Evolutionary conservation across 2,888 invertebrate species (phyloP), one percentile per base, ranked within the genome.

Genomic region (Podotricha telesiphe): DNA sequence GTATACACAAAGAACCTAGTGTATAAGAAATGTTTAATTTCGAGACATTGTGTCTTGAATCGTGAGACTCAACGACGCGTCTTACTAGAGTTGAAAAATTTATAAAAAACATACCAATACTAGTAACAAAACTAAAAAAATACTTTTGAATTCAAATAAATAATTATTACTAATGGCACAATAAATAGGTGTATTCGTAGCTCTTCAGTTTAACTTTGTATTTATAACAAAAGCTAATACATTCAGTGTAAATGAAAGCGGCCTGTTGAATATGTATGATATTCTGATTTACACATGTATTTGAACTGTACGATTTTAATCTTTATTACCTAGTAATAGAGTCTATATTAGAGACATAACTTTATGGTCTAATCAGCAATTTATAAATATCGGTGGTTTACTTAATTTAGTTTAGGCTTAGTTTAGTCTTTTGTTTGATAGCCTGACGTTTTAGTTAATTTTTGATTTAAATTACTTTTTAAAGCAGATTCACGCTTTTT

Each of bases 221-320:
- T 59, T 48, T 62, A 62, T 48, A 37, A 62, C 67, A 53, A 67
- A 61, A 67, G 53, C 59, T 17, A 47, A 53, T 53, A 51, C 53
- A 53, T 53, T 55, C 61, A 40, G 65, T 55, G 45, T 48, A 42
- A 68, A 68, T 68, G 53, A 69, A 65, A 65, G 65, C 51, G 28
- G 42, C 40, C 51, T 53, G 53, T 53, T 69, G 61, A 69, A 69
- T 69, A 69, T 69, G 50, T 47, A 69, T 69, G 69, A 68, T 40
- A 63, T 53, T 65, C 47, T 55, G 59, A 61, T 69, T 69, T 69
- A 61, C 42, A 59, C 55, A 65, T 67, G 20, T 34, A 13, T 22
- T n/a, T 11, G 0, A 37, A 50, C 1, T n/a, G 37, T 2, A 15
- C 0, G 37, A 48, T 37, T 62, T 62, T 37, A 37, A 50, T 5